Evolutionary conservation across 2,797 vertebrate genomes (phyloP).

Genomic region (Pygocentrus nattereri): DNA sequence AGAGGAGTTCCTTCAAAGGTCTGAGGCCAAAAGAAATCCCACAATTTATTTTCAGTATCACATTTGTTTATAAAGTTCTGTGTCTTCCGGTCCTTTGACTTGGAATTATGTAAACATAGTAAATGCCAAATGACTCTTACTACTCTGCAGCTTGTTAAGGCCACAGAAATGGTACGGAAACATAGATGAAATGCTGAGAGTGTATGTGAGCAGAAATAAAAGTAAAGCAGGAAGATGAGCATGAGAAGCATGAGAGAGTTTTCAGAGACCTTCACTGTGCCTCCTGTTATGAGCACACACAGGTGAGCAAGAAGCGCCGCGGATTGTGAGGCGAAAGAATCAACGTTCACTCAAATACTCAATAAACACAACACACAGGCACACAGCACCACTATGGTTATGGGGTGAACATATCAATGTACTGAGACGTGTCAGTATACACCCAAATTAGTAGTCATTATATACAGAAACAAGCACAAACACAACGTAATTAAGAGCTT

Average conservation of each 20-base stretch:
- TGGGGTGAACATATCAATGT: conserved; percentile 10
- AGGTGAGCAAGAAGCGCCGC: conserved; percentile 50
- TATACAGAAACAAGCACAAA: conserved; percentile 29
- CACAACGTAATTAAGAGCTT: conserved; percentile 22
- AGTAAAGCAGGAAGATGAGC: conserved; percentile 24
- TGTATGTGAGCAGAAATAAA: conserved; percentile 31
- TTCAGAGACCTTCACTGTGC: conserved; percentile 58
- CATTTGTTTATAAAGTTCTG: not conserved
- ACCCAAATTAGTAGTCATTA: conserved; percentile 1
- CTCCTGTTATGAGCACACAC: conserved; percentile 53
- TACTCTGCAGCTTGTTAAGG: not conserved
- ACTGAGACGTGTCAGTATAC: not conserved
- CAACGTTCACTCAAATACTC: conserved; percentile 41
- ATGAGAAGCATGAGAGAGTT: conserved; percentile 33
- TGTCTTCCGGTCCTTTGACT: not conserved
- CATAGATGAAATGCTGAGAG: conserved; percentile 17
- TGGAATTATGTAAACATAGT: not conserved
- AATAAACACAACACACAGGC: conserved; percentile 31
- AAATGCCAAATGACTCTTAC: not conserved
- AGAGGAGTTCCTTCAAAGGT: too few species aligned
- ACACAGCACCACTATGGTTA: conserved; percentile 15
- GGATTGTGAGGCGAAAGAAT: conserved; percentile 29
- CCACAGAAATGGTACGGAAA: not conserved
- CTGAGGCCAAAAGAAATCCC: not conserved
- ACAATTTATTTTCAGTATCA: not conserved